Conservation (phyloP, 2,888 invertebrate genomes). For the Cacoxenus indagator region DNA sequence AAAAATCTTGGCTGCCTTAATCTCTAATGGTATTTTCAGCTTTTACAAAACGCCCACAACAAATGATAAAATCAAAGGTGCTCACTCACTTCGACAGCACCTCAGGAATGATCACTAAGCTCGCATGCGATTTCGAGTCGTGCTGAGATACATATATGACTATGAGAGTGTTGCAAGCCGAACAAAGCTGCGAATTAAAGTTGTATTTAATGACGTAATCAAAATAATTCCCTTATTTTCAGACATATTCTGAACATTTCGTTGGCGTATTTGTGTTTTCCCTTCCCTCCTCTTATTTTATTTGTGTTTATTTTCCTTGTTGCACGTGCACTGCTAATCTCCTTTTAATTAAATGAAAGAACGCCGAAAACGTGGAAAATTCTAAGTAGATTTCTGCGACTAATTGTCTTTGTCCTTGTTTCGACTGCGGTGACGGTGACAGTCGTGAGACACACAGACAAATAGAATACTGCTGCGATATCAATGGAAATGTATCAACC, state of each 20-base stretch:
- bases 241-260: background rate
- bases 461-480: background rate
- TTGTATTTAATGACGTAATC: slow-evolving; percentile 1
- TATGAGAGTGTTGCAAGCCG: background rate
- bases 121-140: too few relatives aligned
- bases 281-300: background rate
- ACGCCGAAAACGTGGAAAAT: slow-evolving; percentile 27
- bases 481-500: background rate
- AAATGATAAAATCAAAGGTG: too few relatives aligned
- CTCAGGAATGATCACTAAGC: too few relatives aligned
- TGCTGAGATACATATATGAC: too few relatives aligned
- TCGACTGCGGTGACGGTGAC: slow-evolving; percentile 13
- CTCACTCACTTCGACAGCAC: too few relatives aligned
- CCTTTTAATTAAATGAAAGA: slow-evolving; percentile 57
- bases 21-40: too few relatives aligned
- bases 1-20: too few relatives aligned
- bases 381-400: slow-evolving; percentile 51
- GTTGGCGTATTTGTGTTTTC: background rate
- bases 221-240: background rate
- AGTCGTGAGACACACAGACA: background rate
- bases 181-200: background rate
- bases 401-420: slow-evolving; percentile 45
- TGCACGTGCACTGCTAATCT: slow-evolving; percentile 57
- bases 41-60: too few relatives aligned
- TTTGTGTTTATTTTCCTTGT: slow-evolving; percentile 1